Evolutionary conservation across 1,140 invertebrate species (phyloP).

Genomic region (Hyphantria cunea): DNA sequence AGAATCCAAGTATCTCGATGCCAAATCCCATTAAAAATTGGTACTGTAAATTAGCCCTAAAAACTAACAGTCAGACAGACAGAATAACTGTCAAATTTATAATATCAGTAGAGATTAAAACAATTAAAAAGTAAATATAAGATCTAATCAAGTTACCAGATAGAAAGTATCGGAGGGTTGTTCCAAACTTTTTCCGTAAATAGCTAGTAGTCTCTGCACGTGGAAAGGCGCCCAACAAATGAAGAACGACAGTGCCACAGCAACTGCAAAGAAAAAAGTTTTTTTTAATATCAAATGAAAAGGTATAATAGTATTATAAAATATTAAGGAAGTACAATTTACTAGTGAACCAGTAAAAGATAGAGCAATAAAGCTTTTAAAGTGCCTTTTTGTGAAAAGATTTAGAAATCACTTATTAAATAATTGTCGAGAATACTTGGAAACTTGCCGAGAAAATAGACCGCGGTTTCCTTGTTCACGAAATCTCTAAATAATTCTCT

Average conservation of each 20-base stretch:
- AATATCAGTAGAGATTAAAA: too few species aligned
- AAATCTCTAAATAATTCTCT: too few species aligned
- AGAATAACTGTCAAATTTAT: too few species aligned
- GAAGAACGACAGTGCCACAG: slow-evolving; percentile 95
- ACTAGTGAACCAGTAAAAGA: not conserved
- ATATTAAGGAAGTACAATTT: not conserved
- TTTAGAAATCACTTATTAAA: too few species aligned
- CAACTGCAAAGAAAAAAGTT: slow-evolving; percentile 85
- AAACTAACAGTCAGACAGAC: too few species aligned
- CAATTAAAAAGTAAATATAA: too few species aligned
- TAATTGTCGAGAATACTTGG: too few species aligned
- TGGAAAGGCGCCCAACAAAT: slow-evolving; percentile 98
- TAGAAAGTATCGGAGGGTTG: slow-evolving; percentile 68
- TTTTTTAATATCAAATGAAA: not conserved
- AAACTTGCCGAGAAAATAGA: too few species aligned
- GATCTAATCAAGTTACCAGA: slow-evolving; percentile 48
- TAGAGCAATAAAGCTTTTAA: not conserved
- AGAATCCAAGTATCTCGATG: too few species aligned
- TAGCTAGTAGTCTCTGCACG: slow-evolving; percentile 90
- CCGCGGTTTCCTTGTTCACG: too few species aligned
- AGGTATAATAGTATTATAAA: not conserved
- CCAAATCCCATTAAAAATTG: too few species aligned
- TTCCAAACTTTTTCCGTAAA: slow-evolving; percentile 84
- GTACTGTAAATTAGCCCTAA: too few species aligned
- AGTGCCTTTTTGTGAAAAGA: not conserved